These are phyloP conservation scores for Tanytarsus gracilentus DNA, from an alignment of 2,888 invertebrate species.

Conservation along the genomic window DNA sequence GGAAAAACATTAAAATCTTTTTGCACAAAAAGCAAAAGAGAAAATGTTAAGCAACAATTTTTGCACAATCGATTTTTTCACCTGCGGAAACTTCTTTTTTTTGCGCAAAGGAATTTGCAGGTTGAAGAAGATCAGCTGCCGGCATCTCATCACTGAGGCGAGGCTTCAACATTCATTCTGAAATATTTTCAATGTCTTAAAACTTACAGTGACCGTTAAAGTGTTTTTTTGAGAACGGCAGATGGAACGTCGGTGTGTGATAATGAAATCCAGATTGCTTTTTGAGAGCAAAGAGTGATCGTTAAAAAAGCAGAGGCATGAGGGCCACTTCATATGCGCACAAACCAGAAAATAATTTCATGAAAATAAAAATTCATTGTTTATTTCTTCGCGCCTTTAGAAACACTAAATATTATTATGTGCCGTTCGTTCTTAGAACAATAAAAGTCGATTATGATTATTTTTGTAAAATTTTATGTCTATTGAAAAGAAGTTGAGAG, in stretches of 20 bases:
- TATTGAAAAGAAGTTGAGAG: too few species aligned
- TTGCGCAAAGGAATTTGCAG: background rate
- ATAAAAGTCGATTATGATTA: too few species aligned
- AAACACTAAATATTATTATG: too few species aligned
- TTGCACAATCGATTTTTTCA: background rate
- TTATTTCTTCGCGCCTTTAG: too few species aligned
- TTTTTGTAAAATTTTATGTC: too few species aligned
- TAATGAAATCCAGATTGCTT: slow-evolving; percentile 12
- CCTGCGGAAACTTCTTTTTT: background rate
- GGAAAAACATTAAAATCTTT: background rate
- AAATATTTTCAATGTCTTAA: background rate
- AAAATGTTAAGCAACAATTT: background rate
- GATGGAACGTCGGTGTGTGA: slow-evolving; percentile 8
- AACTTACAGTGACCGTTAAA: slow-evolving; percentile 5
- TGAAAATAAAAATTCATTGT: background rate
- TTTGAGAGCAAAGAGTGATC: background rate
- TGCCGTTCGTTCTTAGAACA: too few species aligned
- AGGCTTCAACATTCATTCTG: too few species aligned
- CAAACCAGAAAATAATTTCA: slow-evolving; percentile 3
- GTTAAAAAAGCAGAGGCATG: background rate
- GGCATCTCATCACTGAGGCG: background rate
- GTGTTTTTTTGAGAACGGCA: background rate
- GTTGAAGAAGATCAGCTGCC: background rate
- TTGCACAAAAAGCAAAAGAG: background rate
- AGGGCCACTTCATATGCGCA: too few species aligned